These are phyloP conservation scores for Glossosoma conforme DNA, from an alignment of 1,140 invertebrate species.

Conservation along the genomic window DNA sequence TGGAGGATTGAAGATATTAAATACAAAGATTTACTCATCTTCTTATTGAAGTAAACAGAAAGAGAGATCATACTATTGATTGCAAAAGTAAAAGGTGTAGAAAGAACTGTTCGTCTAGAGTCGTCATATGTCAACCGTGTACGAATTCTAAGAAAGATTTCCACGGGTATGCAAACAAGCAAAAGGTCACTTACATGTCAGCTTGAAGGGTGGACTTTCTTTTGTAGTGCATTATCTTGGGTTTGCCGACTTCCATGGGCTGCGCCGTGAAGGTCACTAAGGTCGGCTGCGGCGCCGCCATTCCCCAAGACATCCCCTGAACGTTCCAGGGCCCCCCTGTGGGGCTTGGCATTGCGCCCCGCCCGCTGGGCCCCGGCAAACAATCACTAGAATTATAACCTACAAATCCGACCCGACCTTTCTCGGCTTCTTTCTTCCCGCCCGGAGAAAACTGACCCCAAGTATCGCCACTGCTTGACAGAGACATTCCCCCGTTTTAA, in stretches of 20 bases:
- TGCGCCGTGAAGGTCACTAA: constrained; percentile 45
- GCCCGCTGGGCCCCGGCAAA: neutral
- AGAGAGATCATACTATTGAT: too few species aligned
- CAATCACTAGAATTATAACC: neutral
- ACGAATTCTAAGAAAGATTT: too few species aligned
- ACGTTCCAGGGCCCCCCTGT: constrained; percentile 44
- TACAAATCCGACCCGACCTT: constrained; percentile 4
- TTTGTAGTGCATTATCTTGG: constrained; percentile 27
- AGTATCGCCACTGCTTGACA: constrained; percentile 14
- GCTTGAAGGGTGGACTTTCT: constrained; percentile 20
- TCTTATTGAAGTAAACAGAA: too few species aligned
- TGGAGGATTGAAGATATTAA: too few species aligned
- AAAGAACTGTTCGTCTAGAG: too few species aligned
- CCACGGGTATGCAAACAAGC: too few species aligned
- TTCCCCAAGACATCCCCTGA: constrained; percentile 42
- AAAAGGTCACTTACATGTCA: constrained; percentile 22
- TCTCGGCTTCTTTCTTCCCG: constrained; percentile 2
- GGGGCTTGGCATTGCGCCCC: constrained; percentile 39
- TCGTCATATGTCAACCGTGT: too few species aligned
- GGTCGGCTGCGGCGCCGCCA: constrained; percentile 37
- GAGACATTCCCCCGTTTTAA: too few species aligned
- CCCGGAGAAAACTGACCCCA: constrained; percentile 1
- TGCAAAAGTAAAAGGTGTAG: too few species aligned
- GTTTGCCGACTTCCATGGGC: constrained; percentile 2
- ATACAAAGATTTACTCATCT: too few species aligned